phyloP scores from a whole-genome alignment of 2,113 vertebrate species.

The Colossoma macropomum region DNA sequence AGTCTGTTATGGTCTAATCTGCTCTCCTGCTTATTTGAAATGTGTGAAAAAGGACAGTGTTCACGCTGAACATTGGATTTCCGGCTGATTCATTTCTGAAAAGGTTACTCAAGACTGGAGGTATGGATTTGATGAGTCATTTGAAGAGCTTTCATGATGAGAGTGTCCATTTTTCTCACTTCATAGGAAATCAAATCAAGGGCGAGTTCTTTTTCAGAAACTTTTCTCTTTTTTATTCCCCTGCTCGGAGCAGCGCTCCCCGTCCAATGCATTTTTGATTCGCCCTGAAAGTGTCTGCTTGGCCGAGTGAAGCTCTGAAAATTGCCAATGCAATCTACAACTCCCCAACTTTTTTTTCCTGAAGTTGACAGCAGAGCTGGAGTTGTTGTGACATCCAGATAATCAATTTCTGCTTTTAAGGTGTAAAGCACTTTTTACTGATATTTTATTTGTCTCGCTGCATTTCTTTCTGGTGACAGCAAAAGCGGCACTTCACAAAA shows the following conservation, averaged over 20 bases:
- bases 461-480: conserved; percentile 28
- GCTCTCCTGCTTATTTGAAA: background rate
- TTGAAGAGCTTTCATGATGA: conserved; percentile 32
- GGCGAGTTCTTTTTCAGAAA: background rate
- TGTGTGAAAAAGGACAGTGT: background rate
- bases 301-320: conserved; percentile 27
- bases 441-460: conserved; percentile 23
- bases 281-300: conserved; percentile 17
- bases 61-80: background rate
- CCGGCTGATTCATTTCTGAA: background rate
- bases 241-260: background rate
- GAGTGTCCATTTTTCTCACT: conserved; percentile 13
- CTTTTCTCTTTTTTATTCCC: background rate
- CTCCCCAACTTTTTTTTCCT: background rate
- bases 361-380: conserved; percentile 24
- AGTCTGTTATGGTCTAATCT: too few relatives aligned
- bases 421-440: conserved; percentile 10
- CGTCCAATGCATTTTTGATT: conserved; percentile 38
- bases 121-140: conserved; percentile 10
- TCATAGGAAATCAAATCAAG: conserved; percentile 36
- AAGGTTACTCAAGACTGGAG: conserved; percentile 18
- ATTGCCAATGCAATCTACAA: conserved; percentile 44
- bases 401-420: conserved; percentile 38
- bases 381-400: conserved; percentile 33
- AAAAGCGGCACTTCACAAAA: conserved; percentile 21